A percentile compares a stretch with the other conserved stretches of the same genome.
Conservation (phyloP, 2,797 vertebrate genomes). For the Myiotriccus ornatus region DNA sequence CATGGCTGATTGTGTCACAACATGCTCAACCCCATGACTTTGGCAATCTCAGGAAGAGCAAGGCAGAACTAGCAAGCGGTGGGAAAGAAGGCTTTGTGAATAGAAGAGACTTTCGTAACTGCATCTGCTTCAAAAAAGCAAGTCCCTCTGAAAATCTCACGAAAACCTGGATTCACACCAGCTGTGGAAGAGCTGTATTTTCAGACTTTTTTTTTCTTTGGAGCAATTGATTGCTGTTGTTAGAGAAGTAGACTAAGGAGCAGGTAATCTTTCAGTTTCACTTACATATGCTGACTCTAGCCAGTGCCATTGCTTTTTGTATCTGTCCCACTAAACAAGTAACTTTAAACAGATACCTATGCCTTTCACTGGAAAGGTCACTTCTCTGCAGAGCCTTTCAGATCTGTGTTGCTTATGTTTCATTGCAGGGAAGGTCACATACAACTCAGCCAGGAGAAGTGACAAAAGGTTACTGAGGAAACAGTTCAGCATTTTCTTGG, state of each 20-base stretch:
- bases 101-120: not conserved
- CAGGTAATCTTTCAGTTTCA: not conserved
- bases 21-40: not conserved
- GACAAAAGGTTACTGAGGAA: slow-evolving; percentile 5
- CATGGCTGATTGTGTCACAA: not conserved
- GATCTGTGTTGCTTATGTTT: not conserved
- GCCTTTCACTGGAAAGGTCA: slow-evolving; percentile 13
- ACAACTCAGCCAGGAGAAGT: not conserved
- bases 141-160: not conserved
- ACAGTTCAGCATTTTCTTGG: not conserved
- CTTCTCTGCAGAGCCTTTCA: not conserved
- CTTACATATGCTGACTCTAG: not conserved
- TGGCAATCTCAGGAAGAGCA: not conserved
- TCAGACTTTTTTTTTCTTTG: not conserved
- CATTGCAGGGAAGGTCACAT: not conserved
- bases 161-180: not conserved
- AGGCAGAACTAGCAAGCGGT: not conserved
- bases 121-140: not conserved
- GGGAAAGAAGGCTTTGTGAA: not conserved
- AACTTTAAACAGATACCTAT: not conserved
- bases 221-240: not conserved
- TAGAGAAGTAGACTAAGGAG: not conserved
- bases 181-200: not conserved
- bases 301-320: not conserved
- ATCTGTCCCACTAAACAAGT: not conserved